Conservation (phyloP, 2,888 invertebrate genomes). For the Pollenia labialis region DNA sequence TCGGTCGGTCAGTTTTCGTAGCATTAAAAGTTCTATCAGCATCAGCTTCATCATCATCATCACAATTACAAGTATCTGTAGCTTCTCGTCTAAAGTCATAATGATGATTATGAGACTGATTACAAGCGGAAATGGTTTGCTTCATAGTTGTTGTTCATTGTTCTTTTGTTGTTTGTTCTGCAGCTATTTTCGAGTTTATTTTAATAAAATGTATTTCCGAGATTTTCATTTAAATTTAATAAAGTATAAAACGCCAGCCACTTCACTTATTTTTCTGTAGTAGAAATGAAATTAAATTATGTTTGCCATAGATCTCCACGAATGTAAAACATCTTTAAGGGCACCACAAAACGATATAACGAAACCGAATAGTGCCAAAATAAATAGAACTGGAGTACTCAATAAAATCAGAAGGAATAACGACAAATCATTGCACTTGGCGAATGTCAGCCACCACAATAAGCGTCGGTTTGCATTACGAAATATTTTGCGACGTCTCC, state of each 20-base stretch:
- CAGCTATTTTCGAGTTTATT: neutral
- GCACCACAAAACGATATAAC: slow-evolving; percentile 72
- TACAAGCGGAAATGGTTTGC: slow-evolving; percentile 56
- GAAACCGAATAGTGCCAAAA: slow-evolving; percentile 76
- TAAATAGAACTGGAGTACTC: slow-evolving; percentile 76
- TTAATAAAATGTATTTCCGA: slow-evolving; percentile 41
- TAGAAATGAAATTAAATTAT: slow-evolving; percentile 25
- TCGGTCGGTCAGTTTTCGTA: slow-evolving; percentile 21
- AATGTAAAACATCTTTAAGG: slow-evolving; percentile 59
- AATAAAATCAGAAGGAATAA: slow-evolving; percentile 76
- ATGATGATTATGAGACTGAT: slow-evolving; percentile 51
- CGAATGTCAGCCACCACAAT: slow-evolving; percentile 79
- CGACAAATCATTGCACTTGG: slow-evolving; percentile 76
- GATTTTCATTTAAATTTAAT: slow-evolving; percentile 40
- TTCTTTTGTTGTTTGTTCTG: slow-evolving; percentile 21
- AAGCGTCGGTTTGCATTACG: slow-evolving; percentile 76
- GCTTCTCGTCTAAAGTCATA: slow-evolving; percentile 14
- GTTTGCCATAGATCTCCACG: slow-evolving; percentile 20
- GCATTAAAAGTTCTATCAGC: slow-evolving; percentile 8
- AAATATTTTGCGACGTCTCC: slow-evolving; percentile 75
- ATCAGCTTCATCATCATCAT: neutral
- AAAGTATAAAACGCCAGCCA: neutral
- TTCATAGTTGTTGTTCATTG: slow-evolving; percentile 31
- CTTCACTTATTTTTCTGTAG: slow-evolving; percentile 29
- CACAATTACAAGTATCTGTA: neutral